Base-by-base conservation (phyloP, 1,140 invertebrate genomes). In the Euschistus heros region DNA sequence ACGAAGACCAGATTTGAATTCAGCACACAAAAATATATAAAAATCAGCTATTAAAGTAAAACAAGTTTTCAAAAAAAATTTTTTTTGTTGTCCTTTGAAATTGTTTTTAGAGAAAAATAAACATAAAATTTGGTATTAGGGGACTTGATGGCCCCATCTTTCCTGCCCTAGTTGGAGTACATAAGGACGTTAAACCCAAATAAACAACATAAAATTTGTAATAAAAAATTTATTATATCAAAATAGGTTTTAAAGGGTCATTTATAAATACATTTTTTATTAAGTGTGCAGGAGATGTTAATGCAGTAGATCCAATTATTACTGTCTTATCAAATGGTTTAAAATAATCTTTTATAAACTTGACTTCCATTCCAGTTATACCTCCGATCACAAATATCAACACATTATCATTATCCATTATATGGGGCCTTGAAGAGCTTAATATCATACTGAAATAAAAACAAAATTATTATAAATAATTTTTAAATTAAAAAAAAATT, bases 341-440 rank as follows among this genome's bases (percentile, higher is more conserved):
- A 42, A 67, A 59, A 13, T 42, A 57, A n/a, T 67, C 65, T 18
- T 62, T 64, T 27, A 70, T 63, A 8, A 57, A 30, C 50, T 63
- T 66, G 13, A 69, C 65, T 68, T 71, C 70, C 37, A 67, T 65
- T 4, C 65, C 69, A 26, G 68, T 68, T 13, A 71, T 64, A 18
- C 70, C 70, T n/a, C 70, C 70, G 27, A 71, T 33, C 8, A 71
- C 47, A 62, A 65, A 67, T 46, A 71, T n/a, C 17, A 71, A 62
- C 18, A 71, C 54, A n/a, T 46, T 62, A 14, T 67, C 66, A 50
- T 69, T 70, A 26, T 70, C 68, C 18, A 67, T 54, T 18, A 69
- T 33, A 10, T 59, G 70, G 37, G 68, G 68, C 55, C 68, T 69
- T 47, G 27, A 44, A 18, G 42, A 60, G 33, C 37, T 67, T 27